Evolutionary conservation across 2,888 invertebrate genomes (phyloP), one percentile per base, ranked within the genome.

Genomic region (Athrips mouffetella): DNA sequence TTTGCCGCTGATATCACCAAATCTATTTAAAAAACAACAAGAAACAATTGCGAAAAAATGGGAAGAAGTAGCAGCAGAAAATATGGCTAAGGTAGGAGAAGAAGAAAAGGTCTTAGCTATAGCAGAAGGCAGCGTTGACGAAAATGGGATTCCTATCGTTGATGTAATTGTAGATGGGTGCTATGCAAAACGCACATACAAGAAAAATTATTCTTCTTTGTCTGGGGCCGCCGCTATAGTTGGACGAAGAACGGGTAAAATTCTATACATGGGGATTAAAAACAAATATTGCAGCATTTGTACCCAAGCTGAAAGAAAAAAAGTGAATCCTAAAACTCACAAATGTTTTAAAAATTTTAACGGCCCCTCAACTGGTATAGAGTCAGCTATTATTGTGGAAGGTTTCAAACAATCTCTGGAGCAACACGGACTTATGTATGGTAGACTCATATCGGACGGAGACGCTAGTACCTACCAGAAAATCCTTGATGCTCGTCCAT

Each of bases 211-310:
- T n/a, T n/a, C n/a, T n/a, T n/a, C 45, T 2, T 13, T 49, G 13
- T 49, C 49, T 11, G 49, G 49, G 13, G 45, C 49, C 1, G 49
- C 41, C 5, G 49, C 49, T 13, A 49, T 49, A 6, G 41, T 45
- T 25, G 49, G 49, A 16, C 45, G 40, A 49, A 45, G 13, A n/a
- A 33, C 45, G 10, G 25, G 25, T 13, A 3, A 45, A 33, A 25
- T 45, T 5, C 10, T 23, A 10, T 33, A 18, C 15, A 11, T 45
- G n/a, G 33, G 33, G 4, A 15, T 33, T n/a, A 23, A 35, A 16
- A n/a, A n/a, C n/a, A n/a, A n/a, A n/a, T n/a, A n/a, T n/a, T n/a
- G n/a, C n/a, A n/a, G n/a, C n/a, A n/a, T 42, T 10, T 42, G 42
- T 42, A 30, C 29, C 1, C 4, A 1, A 16, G 10, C 42, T 2